Evolutionary conservation across 1,140 invertebrate genomes (phyloP), one percentile per base, ranked within the genome.

Genomic region (Scylla paramamosain): DNA sequence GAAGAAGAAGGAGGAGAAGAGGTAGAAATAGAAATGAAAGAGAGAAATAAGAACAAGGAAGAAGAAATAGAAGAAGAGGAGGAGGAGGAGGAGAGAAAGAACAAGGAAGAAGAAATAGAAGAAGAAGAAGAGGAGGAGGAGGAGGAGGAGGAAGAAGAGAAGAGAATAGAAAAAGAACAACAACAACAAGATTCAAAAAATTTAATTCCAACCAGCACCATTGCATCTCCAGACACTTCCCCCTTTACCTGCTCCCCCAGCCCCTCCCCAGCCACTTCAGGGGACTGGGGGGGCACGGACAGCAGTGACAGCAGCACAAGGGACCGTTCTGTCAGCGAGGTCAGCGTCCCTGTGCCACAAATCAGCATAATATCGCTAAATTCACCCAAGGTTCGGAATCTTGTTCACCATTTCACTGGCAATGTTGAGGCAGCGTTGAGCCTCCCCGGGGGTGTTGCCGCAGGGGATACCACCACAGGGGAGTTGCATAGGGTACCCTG

Each of bases 311-410:
- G 59, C 52, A 77, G 32, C 39, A 87, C 86, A n/a, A 91, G 90
- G 45, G 93, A 94, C 32, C 67, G 93, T 39, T 94, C 93, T 29
- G 32, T 94, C 28, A 90, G 87, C 29, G 93, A 94, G 28, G 25
- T 94, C 29, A 77, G 87, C 67, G 87, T 94, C 0, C 52, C 52
- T 28, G 25, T 94, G 29, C 93, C 93, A 3, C 77, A 94, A 20
- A 12, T 94, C 20, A 90, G 45, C n/a, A 45, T 91, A 16, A n/a
- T 94, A n/a, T 82, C 93, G n/a, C 46, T 94, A 0, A 14, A 20
- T 28, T 82, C 87, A n/a, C 87, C 48, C 8, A 67, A 67, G 8
- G 93, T 94, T 6, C 29, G 39, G 7, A 94, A 84, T 46, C 46
- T 94, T 12, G 93, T 94, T 0, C 46, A 45, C 4, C 93, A 94